These are phyloP conservation scores for Synanthedon tipuliformis DNA, from an alignment of 2,888 invertebrate species.

Conservation along the genomic window DNA sequence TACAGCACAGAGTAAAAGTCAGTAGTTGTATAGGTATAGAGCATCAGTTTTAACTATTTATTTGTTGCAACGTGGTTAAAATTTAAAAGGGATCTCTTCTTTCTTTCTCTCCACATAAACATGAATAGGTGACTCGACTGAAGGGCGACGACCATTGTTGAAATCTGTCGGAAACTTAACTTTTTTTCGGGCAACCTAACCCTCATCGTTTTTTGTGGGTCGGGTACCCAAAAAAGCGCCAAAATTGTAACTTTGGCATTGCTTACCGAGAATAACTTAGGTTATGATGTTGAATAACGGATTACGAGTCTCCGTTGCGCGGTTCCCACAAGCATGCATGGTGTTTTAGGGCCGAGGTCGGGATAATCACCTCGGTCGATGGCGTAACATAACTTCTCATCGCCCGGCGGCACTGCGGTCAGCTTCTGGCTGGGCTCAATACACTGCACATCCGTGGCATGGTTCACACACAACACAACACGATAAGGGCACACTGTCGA, in stretches of 20 bases:
- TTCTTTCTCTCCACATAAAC: slow-evolving; percentile 25
- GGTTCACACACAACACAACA: slow-evolving; percentile 38
- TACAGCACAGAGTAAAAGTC: no score
- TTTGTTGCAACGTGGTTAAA: background rate
- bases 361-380: slow-evolving; percentile 69
- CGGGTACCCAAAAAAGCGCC: slow-evolving; percentile 31
- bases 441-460: slow-evolving; percentile 53
- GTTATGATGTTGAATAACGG: slow-evolving; percentile 26
- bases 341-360: slow-evolving; percentile 49
- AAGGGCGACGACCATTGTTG: slow-evolving; percentile 53
- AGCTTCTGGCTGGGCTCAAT: slow-evolving; percentile 51
- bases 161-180: slow-evolving; percentile 30
- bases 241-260: slow-evolving; percentile 25
- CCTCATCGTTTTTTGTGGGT: slow-evolving; percentile 20
- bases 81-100: slow-evolving; percentile 4
- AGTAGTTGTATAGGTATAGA: no score
- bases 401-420: slow-evolving; percentile 40
- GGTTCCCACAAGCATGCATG: slow-evolving; percentile 38
- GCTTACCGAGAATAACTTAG: slow-evolving; percentile 42
- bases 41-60: no score
- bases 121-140: slow-evolving; percentile 34
- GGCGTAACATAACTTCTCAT: slow-evolving; percentile 66
- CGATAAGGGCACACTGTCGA: slow-evolving; percentile 18
- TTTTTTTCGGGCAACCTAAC: slow-evolving; percentile 5
- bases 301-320: slow-evolving; percentile 24